Evolutionary conservation across 2,797 vertebrate genomes (phyloP), one percentile per base, ranked within the genome.

Genomic region (Pyrocephalus nanus): DNA sequence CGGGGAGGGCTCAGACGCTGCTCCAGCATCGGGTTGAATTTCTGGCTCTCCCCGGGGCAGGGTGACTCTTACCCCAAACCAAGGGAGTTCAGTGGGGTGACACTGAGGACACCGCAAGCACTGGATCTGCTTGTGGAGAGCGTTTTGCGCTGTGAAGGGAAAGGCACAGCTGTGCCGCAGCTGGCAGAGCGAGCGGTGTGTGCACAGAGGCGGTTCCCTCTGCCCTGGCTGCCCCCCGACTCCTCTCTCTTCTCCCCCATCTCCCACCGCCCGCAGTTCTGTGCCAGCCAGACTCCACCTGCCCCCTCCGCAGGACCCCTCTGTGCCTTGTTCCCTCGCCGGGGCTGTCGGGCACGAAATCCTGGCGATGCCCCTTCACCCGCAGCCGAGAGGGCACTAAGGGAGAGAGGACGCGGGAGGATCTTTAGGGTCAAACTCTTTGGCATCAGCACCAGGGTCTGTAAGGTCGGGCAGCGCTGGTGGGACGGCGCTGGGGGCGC

Each of bases 371-470:
- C 30, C 40, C 1, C 0, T 8, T 29, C 84, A 12, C 13, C 22
- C 15, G 8, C 4, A 5, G 34, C 30, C 1, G 2, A 43, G 50
- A 38, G 53, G 58, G 27, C 55, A 6, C 16, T 12, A 1, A 58
- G 4, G 72, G 42, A 45, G 27, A 12, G 54, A 32, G 65, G 51
- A 42, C 34, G 2, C 0, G 4, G 21, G 9, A 34, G 15, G 65
- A 11, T 25, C 34, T 79, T 76, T 36, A 18, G 75, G 66, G 53
- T 85, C 25, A 72, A 51, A 23, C 51, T n/a, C 72, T 53, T 42
- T 0, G 17, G 58, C 11, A 20, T 40, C 25, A 29, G 65, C 26
- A 36, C 1, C 1, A 3, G 15, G 5, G 1, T 40, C 15, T 17
- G 21, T 12, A 23, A 45, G 43, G 43, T 47, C 0, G 13, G 67